These are phyloP conservation scores for Garra rufa DNA, from an alignment of 2,113 vertebrate genomes.

Conservation along the genomic window DNA sequence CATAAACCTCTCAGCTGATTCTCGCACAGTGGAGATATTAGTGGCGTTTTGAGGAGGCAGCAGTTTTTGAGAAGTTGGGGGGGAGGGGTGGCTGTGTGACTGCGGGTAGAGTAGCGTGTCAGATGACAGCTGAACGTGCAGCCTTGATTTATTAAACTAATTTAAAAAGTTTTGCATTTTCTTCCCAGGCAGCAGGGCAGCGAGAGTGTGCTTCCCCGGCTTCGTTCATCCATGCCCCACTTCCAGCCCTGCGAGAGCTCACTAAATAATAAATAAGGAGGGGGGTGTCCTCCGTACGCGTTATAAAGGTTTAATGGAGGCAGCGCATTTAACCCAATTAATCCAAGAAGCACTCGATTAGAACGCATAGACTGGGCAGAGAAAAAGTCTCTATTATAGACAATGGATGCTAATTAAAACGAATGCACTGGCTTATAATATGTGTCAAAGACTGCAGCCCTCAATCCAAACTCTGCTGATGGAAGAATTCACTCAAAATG, in stretches of 20 bases:
- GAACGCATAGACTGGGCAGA: constrained; percentile 20
- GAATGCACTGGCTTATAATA: not conserved
- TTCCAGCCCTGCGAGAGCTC: constrained; percentile 46
- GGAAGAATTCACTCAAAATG: not conserved
- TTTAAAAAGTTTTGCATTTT: constrained; percentile 64
- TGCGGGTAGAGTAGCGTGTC: constrained; percentile 52
- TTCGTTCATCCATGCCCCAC: constrained; percentile 44
- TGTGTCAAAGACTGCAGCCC: not conserved
- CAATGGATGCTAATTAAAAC: constrained; percentile 22
- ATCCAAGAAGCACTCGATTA: constrained; percentile 46
- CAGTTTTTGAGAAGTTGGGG: constrained; percentile 56
- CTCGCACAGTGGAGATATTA: constrained; percentile 36
- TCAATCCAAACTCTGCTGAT: constrained; percentile 14
- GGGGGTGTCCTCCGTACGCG: constrained; percentile 47
- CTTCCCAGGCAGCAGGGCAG: constrained; percentile 36
- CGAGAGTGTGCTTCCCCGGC: constrained; percentile 13
- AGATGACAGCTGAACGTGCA: constrained; percentile 57
- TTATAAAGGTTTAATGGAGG: constrained; percentile 58
- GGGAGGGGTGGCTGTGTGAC: constrained; percentile 47
- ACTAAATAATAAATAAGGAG: constrained; percentile 65
- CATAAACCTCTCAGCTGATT: not conserved
- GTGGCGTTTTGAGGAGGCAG: constrained; percentile 62
- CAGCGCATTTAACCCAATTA: constrained; percentile 60
- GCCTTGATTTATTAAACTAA: constrained; percentile 71
- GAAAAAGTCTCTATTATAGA: constrained; percentile 32